These are phyloP conservation scores for Unio delphinus DNA, from an alignment of 2,888 invertebrate genomes.

Conservation along the genomic window DNA sequence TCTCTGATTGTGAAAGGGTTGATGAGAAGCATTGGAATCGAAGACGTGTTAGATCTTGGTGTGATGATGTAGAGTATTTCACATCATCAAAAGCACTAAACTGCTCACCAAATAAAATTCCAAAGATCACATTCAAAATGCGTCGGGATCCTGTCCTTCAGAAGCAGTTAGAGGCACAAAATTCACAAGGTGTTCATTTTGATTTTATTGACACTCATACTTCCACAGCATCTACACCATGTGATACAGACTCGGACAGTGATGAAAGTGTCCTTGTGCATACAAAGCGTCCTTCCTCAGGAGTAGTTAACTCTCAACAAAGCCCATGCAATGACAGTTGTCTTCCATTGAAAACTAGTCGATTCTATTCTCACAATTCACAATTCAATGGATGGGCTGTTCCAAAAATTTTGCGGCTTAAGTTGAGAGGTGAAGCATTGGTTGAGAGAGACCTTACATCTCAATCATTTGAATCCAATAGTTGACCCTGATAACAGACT, in stretches of 20 bases:
- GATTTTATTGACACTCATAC: constrained; percentile 33
- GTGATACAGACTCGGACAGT: constrained; percentile 30
- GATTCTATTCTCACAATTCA: background rate
- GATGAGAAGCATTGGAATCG: too few species aligned
- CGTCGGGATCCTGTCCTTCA: constrained; percentile 46
- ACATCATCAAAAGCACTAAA: too few species aligned
- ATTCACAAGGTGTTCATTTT: constrained; percentile 38
- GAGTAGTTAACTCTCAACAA: background rate
- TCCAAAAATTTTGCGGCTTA: too few species aligned
- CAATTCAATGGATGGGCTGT: too few species aligned
- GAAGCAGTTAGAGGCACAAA: constrained; percentile 36
- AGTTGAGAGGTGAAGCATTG: too few species aligned
- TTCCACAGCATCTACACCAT: constrained; percentile 24
- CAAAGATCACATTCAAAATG: constrained; percentile 52
- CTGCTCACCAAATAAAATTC: constrained; percentile 29
- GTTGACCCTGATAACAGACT: too few species aligned
- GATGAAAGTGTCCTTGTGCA: constrained; percentile 35
- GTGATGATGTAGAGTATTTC: too few species aligned
- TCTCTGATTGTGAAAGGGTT: background rate
- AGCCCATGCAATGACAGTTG: background rate
- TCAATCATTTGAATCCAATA: too few species aligned
- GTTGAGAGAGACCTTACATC: too few species aligned
- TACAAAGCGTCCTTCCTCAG: constrained; percentile 24
- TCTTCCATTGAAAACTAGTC: constrained; percentile 2
- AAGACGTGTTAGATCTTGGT: too few species aligned